Conservation (phyloP, 2,113 vertebrate genomes). For the Cygnus atratus region DNA sequence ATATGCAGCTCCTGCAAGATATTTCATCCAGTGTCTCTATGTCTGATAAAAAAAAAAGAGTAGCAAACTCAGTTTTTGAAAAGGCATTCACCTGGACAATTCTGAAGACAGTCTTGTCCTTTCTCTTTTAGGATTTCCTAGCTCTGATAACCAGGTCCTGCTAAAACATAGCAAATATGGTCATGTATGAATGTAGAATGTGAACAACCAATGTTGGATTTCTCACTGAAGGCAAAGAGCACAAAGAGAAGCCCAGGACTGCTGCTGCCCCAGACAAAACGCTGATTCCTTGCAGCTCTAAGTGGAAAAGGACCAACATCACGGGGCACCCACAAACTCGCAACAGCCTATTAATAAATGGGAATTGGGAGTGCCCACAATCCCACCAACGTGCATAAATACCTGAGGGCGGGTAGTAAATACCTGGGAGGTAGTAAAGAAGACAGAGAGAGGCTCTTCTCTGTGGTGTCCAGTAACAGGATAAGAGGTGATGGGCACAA, state of each 20-base stretch:
- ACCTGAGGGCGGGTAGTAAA: not conserved
- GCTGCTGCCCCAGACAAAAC: not conserved
- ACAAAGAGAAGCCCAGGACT: not conserved
- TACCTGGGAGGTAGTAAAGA: accelerated
- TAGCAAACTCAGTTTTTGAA: not conserved
- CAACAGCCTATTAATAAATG: not conserved
- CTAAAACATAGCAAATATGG: not conserved
- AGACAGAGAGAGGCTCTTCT: not conserved
- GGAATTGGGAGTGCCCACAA: not conserved
- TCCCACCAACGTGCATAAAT: not conserved
- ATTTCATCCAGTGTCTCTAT: accelerated
- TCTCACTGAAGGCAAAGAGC: not conserved
- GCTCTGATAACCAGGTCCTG: not conserved
- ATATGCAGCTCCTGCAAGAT: not conserved
- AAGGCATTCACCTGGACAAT: not conserved
- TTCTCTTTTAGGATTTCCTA: not conserved
- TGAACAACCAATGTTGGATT: not conserved
- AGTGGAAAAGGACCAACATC: not conserved
- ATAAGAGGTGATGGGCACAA: not conserved
- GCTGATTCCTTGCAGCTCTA: not conserved
- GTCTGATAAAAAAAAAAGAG: not conserved
- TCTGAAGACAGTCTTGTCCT: not conserved
- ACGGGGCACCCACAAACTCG: not conserved
- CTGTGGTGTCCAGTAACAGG: not conserved
- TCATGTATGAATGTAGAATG: not conserved